These are phyloP conservation scores for Vanacampus margaritifer DNA, from an alignment of 2,113 vertebrate species.

Conservation along the genomic window DNA sequence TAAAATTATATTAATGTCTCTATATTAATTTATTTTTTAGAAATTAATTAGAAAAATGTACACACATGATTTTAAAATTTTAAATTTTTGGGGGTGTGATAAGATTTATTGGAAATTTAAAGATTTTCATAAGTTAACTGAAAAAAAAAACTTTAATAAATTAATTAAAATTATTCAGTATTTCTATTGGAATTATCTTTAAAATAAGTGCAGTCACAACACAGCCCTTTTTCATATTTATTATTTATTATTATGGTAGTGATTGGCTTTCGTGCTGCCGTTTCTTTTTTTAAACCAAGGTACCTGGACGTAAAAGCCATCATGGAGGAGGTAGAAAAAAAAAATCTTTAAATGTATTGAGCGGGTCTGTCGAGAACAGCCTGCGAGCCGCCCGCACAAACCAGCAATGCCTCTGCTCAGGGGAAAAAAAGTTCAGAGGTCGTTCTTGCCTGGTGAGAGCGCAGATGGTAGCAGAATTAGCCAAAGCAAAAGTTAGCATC, in stretches of 20 bases:
- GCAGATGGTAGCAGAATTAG: conserved; percentile 5
- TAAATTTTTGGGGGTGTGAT: no score
- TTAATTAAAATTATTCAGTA: no score
- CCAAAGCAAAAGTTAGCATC: background rate
- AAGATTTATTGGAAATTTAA: no score
- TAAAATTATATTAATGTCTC: background rate
- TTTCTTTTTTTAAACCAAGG: background rate
- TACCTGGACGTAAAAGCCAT: background rate
- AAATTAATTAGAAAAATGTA: background rate
- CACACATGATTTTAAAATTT: background rate
- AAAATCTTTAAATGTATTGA: background rate
- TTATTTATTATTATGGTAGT: no score
- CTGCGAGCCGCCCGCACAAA: background rate
- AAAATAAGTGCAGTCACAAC: no score
- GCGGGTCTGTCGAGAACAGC: background rate
- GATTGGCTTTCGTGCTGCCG: no score
- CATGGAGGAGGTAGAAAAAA: background rate
- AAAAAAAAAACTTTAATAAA: no score
- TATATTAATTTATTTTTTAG: background rate
- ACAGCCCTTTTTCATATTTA: no score
- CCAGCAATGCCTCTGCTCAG: background rate
- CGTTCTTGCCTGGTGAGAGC: background rate
- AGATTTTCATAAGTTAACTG: no score
- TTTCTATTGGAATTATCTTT: no score
- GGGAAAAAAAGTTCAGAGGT: background rate